Evolutionary conservation across 1,140 invertebrate species (phyloP).

Genomic region (Drosophila nebulosa): DNA sequence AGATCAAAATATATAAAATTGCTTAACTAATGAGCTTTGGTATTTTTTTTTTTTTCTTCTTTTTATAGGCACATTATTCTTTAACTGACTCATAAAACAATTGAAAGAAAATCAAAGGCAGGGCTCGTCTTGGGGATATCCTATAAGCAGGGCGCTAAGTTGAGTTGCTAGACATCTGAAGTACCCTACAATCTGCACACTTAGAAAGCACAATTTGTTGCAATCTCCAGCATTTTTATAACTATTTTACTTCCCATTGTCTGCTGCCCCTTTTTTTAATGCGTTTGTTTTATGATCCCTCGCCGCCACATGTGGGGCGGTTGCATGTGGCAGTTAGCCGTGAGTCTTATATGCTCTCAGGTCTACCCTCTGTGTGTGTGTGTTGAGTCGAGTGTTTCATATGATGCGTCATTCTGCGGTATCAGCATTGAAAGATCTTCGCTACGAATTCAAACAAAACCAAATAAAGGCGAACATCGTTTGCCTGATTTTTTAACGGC

Average conservation of each 20-base stretch:
- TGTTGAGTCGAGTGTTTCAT: conserved; percentile 30
- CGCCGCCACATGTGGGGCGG: no score
- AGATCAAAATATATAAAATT: background rate
- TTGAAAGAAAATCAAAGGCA: background rate
- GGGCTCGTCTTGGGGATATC: background rate
- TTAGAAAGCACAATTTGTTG: no score
- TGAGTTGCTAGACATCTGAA: no score
- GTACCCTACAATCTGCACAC: no score
- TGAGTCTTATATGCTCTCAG: background rate
- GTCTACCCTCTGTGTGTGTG: background rate
- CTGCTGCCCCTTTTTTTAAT: no score
- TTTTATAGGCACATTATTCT: background rate
- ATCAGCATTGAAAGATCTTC: conserved; percentile 60
- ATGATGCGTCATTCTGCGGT: conserved; percentile 71
- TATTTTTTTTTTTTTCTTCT: background rate
- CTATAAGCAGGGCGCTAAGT: background rate
- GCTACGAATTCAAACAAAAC: conserved; percentile 8
- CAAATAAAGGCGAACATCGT: conserved; percentile 55
- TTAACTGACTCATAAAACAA: background rate
- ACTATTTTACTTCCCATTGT: no score
- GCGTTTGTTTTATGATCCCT: no score
- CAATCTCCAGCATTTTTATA: no score
- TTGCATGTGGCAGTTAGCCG: no score
- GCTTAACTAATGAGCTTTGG: background rate
- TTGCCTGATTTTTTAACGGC: conserved; percentile 61